Evolutionary conservation across 2,888 invertebrate genomes (phyloP), one percentile per base, ranked within the genome.

Genomic region (Bembecia ichneumoniformis): DNA sequence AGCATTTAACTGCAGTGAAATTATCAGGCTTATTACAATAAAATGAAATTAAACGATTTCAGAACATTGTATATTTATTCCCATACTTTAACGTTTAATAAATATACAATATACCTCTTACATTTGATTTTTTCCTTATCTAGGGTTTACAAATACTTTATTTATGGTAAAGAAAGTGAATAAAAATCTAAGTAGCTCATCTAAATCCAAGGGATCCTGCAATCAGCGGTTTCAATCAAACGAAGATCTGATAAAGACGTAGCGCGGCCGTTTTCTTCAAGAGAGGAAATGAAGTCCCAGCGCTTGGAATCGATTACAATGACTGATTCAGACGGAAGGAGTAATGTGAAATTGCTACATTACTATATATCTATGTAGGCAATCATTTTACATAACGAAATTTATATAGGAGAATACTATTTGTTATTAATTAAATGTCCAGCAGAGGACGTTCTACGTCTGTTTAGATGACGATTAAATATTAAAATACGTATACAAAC

Each of bases 171-270:
- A 44, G 51, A 45, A 45, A 43, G 49, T 54, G 57, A 58, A 57
- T 58, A 60, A 44, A 28, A 28, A 9, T 28, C 28, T 28, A 28
- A 62, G 58, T 58, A 56, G 58, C 50, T 56, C 55, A 59, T 58
- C 60, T 57, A 61, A 61, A 62, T 59, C 60, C 58, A 53, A 56
- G 57, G 59, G 61, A 58, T 58, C 54, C 56, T 52, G 59, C 55
- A 58, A 64, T 61, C 61, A 55, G 58, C 49, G 54, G 54, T 56
- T 57, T 55, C 58, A 57, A 64, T 64, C 62, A 56, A 54, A 58
- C 53, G 51, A 56, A 55, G 58, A 59, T 57, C 58, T 59, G 58
- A 64, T 64, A 63, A 60, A 52, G 52, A 47, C 52, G 45, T 51
- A 56, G 55, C 53, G 54, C 15, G 54, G 54, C 51, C 52, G 35